phyloP scores from a whole-genome alignment of 2,797 vertebrate genomes.

The Heteromormyrus szaboi region DNA sequence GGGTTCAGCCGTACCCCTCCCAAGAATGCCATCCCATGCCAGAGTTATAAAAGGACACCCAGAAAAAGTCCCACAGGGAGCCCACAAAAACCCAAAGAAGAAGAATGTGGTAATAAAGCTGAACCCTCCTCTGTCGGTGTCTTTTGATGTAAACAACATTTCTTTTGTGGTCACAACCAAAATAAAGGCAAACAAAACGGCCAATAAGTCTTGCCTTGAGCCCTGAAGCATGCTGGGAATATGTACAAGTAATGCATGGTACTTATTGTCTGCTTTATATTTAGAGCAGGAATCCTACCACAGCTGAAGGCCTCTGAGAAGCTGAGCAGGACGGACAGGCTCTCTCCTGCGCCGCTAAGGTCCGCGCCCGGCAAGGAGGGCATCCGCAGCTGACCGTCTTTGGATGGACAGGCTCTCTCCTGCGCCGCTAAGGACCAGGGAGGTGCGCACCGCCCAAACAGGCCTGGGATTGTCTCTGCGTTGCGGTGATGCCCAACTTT shows the following conservation, averaged over 20 bases:
- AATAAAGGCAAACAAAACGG: conserved; percentile 33
- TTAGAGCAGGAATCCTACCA: conserved; percentile 41
- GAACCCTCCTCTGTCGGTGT: conserved; percentile 33
- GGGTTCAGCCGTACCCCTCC: not conserved
- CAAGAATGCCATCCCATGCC: not conserved
- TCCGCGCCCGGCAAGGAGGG: not conserved
- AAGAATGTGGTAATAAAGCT: conserved; percentile 32
- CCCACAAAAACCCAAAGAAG: conserved; percentile 15
- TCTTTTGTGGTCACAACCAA: conserved; percentile 27
- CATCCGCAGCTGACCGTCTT: not conserved
- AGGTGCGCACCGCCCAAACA: not conserved
- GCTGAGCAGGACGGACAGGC: conserved; percentile 16
- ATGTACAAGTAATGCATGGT: conserved; percentile 41
- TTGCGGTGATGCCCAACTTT: conserved; percentile 36
- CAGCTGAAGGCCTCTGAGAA: conserved; percentile 29
- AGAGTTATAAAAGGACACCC: not conserved
- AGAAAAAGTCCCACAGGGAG: not conserved
- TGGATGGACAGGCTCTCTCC: not conserved
- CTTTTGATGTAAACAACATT: conserved; percentile 42
- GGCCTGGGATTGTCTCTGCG: not conserved
- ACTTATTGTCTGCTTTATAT: conserved; percentile 41
- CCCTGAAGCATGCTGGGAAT: conserved; percentile 30
- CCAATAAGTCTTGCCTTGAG: conserved; percentile 31
- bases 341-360: conserved; percentile 30
- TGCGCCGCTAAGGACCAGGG: not conserved